Evolutionary conservation across 2,113 vertebrate genomes (phyloP), one percentile per base, ranked within the genome.

Genomic region (Archocentrus centrarchus): DNA sequence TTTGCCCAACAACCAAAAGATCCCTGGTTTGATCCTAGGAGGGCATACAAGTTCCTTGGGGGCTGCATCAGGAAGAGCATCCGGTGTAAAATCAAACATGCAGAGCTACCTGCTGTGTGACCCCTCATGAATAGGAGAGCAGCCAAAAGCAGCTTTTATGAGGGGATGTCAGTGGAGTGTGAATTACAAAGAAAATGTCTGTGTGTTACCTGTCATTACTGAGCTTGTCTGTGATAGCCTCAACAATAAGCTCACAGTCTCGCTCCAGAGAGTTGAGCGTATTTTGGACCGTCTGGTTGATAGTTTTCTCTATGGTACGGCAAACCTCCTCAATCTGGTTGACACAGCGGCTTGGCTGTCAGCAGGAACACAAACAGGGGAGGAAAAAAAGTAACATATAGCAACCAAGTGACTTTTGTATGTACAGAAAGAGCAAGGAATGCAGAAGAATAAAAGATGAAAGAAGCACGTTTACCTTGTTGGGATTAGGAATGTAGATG

Each of bases 311-410:
- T 0, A 97, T 73, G 11, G 96, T 95, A 15, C 93, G 94, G 86
- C 96, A 97, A 24, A 96, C 95, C 17, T 96, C 97, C 70, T 97
- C 96, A 1, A 97, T 93, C 93, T 97, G 97, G 93, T 97, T 97
- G 32, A 97, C 91, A 32, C 96, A 97, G 70, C 96, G 96, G 61
- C 95, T 96, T 10, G 96, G 93, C 96, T 97, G 60, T 5, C 20
- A 20, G 66, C 17, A 58, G 17, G 4, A 75, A 58, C 24, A 79
- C 15, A 58, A 53, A 80, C 50, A 68, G 15, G 7, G 10, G 15
- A 4, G 1, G 10, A 15, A 70, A 53, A 32, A 63, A 30, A 57
- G 3, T 22, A 13, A 44, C 2, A 1, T 32, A 15, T 15, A 32
- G 11, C 27, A 73, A 79, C 7, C 1, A 6, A 35, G 18, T 35